Conservation (phyloP, 2,888 invertebrate species). For the Tipula vernalis region DNA sequence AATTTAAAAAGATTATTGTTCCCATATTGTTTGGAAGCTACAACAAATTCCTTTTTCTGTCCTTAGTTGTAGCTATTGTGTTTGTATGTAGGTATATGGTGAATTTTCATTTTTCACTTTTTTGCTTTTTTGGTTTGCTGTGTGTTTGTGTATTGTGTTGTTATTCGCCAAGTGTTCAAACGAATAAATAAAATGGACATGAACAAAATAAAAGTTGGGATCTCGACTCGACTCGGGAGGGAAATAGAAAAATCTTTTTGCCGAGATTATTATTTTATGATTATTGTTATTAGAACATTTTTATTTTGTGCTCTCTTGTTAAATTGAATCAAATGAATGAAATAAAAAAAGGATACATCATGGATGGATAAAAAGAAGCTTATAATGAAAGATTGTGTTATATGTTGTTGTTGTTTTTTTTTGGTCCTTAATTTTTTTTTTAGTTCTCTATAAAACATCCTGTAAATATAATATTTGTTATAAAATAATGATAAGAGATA, state of each 20-base stretch:
- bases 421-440: background rate
- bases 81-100: background rate
- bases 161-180: background rate
- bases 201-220: background rate
- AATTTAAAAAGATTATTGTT: background rate
- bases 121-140: background rate
- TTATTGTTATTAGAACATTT: background rate
- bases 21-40: background rate
- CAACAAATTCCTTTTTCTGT: background rate
- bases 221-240: background rate
- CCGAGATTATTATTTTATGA: background rate
- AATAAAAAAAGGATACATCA: background rate
- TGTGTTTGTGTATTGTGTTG: background rate
- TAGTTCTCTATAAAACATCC: too few relatives aligned
- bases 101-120: background rate
- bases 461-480: background rate
- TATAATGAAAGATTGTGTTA: background rate
- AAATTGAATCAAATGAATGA: background rate
- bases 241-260: background rate
- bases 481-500: background rate
- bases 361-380: background rate
- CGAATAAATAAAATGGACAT: background rate
- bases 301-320: background rate
- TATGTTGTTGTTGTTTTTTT: background rate
- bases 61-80: background rate